Conservation (phyloP, 2,888 invertebrate genomes). For the Pinctada fucata region DNA sequence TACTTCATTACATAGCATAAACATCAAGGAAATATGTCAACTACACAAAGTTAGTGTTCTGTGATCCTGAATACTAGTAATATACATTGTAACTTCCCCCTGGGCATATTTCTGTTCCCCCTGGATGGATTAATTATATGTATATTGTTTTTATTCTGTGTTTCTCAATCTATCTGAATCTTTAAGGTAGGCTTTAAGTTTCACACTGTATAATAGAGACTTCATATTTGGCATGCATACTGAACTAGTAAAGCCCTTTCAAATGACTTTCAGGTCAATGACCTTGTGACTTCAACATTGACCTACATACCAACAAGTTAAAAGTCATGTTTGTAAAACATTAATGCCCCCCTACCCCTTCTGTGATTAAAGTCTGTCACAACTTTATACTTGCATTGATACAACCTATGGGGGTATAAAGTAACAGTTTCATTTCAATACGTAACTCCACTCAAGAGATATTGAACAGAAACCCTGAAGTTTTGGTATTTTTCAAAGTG, state of each 20-base stretch:
- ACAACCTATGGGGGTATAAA: no score
- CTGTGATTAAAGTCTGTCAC: no score
- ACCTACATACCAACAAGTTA: not conserved
- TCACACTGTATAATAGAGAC: not conserved
- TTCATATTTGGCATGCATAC: conserved; percentile 2
- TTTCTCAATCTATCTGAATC: not conserved
- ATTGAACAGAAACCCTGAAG: no score
- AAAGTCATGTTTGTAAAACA: no score
- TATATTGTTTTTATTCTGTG: not conserved
- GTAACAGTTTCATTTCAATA: no score
- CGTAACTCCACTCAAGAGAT: no score
- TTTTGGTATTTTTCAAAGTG: no score
- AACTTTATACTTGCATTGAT: no score
- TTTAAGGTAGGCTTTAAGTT: not conserved
- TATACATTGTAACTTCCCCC: not conserved
- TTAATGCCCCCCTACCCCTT: no score
- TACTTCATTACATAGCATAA: not conserved
- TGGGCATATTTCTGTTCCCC: not conserved
- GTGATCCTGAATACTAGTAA: conserved; percentile 2
- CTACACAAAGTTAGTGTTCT: not conserved
- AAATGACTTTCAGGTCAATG: not conserved
- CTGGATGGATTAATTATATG: not conserved
- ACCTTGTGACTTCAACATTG: not conserved
- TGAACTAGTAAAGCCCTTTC: not conserved
- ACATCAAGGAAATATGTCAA: not conserved